Base-by-base conservation (phyloP, 2,888 invertebrate species). In the Parochlus steinenii region DNA sequence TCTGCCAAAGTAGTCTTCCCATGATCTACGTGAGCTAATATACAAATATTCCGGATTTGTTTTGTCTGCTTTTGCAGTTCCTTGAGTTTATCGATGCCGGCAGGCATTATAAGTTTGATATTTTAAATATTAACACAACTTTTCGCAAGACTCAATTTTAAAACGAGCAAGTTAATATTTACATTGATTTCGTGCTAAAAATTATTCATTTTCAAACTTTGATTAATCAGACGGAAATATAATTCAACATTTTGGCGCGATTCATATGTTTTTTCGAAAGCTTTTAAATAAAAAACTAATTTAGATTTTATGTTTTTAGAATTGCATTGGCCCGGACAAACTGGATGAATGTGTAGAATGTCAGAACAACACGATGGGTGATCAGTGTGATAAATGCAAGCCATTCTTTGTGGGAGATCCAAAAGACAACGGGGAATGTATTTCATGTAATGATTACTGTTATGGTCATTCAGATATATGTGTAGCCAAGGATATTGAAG, bases 1-100 rank as follows among this genome's bases (percentile, higher is more conserved):
- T 97, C 95, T 0, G 93, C 92, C 44, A 97, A 61, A 2, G 93
- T 93, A 1, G 95, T 97, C 61, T 97, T 97, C 1, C 97, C 95
- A 67, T 97, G 97, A 56, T 97, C 95, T 43, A 97, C 95, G 65
- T 97, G 95, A 8, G 95, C 97, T 50, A 97, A 66, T 48, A 97
- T 93, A 55, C 93, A 95, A 48, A 97, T 82, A 62, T 95, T 95
- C 37, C 93, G 67, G 46, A 95, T 77, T 51, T 68, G 67, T 39
- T 63, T 53, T 8, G 77, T 69, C 46, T 68, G 63, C 46, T 66
- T 70, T 61, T 86, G 86, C 41, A 86, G 67, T 46, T 69, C 61
- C 14, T 56, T 53, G 42, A 80, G 59, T 55, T 70, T 71, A 11
- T 64, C 57, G 5, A 61, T 52, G 43, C 61, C 64, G 27, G 65